Evolutionary conservation across 2,888 invertebrate genomes (phyloP).

Genomic region (Hyles lineata): DNA sequence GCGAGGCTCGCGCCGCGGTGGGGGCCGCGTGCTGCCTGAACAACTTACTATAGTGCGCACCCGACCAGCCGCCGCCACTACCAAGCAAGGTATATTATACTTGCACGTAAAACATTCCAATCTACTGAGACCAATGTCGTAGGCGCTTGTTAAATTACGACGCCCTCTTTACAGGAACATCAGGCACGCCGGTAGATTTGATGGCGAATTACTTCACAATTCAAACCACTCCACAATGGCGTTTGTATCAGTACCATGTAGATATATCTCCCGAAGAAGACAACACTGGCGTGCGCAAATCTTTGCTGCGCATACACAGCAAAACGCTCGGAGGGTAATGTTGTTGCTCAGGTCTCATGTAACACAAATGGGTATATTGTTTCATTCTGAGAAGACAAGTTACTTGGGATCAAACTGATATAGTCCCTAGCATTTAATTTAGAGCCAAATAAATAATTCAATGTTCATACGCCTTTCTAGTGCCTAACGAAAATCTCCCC

Average conservation of each 20-base stretch:
- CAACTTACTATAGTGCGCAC: slow-evolving; percentile 70
- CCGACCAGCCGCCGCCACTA: slow-evolving; percentile 61
- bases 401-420: background rate
- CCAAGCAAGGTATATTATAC: slow-evolving; percentile 65
- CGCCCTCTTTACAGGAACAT: slow-evolving; percentile 67
- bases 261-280: slow-evolving; percentile 91
- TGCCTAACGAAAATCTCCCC: background rate
- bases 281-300: slow-evolving; percentile 85
- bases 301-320: slow-evolving; percentile 84
- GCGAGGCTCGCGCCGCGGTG: slow-evolving; percentile 84
- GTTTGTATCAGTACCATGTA: slow-evolving; percentile 90
- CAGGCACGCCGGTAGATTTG: slow-evolving; percentile 80
- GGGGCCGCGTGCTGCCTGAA: slow-evolving; percentile 75
- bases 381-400: background rate
- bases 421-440: too few relatives aligned
- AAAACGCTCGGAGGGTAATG: slow-evolving; percentile 82
- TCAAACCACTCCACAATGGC: slow-evolving; percentile 88
- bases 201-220: slow-evolving; percentile 89
- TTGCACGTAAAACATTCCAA: too few relatives aligned
- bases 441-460: too few relatives aligned
- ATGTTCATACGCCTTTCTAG: too few relatives aligned
- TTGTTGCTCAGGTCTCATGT: slow-evolving; percentile 31
- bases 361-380: background rate
- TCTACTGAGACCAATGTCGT: too few relatives aligned
- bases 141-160: too few relatives aligned